A percentile compares a stretch with the other conserved stretches of the same genome.
phyloP scores from a whole-genome alignment of 1,140 invertebrate species.

The Neuroterus valhalla region DNA sequence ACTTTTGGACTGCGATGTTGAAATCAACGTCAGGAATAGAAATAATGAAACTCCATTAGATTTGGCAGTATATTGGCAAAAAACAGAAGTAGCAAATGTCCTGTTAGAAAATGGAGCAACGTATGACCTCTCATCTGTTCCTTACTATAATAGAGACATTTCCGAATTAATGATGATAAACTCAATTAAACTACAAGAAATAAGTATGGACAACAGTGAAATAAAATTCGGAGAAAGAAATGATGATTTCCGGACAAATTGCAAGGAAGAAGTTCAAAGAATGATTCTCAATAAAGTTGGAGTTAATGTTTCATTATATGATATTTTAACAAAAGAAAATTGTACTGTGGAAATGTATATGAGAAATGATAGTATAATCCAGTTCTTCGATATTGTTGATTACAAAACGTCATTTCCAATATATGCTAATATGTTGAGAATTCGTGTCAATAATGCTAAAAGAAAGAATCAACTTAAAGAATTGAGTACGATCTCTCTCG shows the following conservation, averaged over 20 bases:
- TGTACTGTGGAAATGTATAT: background rate
- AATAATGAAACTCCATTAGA: slow-evolving; percentile 43
- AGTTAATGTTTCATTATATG: background rate
- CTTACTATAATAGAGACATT: background rate
- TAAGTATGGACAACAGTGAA: background rate
- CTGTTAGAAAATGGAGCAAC: slow-evolving; percentile 26
- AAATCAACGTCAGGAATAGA: slow-evolving; percentile 29
- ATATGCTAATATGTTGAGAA: background rate
- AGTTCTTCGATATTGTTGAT: background rate
- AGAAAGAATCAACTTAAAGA: background rate
- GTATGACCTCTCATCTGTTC: background rate
- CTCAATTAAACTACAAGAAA: background rate
- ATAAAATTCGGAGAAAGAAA: background rate
- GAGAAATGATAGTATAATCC: background rate
- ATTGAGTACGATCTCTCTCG: background rate
- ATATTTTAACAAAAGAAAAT: background rate
- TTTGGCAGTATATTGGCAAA: slow-evolving; percentile 38
- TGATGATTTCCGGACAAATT: background rate
- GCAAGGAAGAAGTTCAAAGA: background rate
- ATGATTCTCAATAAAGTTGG: background rate
- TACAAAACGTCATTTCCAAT: background rate
- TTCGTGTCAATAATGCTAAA: background rate
- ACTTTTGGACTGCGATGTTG: slow-evolving; percentile 55
- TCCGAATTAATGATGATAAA: background rate
- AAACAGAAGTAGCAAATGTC: slow-evolving; percentile 36